Conservation (phyloP, 2,888 invertebrate genomes). For the Andricus quercusramuli region DNA sequence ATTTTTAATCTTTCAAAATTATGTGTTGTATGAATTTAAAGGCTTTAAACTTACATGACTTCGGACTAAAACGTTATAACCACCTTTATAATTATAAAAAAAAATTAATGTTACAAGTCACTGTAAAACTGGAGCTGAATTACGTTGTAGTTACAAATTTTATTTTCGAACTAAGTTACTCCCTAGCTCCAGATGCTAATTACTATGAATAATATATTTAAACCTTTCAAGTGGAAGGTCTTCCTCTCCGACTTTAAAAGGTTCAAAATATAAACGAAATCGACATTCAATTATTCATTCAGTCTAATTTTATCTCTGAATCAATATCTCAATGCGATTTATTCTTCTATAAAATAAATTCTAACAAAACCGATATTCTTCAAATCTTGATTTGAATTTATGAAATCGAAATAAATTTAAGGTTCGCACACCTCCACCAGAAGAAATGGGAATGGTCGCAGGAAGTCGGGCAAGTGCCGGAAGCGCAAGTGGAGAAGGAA, state of each 20-base stretch:
- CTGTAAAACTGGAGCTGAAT: not conserved
- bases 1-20: no score
- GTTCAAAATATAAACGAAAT: not conserved
- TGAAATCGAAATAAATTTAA: slow-evolving; percentile 47
- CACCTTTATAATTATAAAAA: no score
- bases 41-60: no score
- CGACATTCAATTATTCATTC: not conserved
- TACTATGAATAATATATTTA: not conserved
- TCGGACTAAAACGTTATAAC: no score
- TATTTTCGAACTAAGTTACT: not conserved
- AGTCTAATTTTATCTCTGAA: not conserved
- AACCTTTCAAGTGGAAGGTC: not conserved
- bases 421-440: slow-evolving; percentile 65
- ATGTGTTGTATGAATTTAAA: no score
- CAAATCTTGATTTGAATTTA: not conserved
- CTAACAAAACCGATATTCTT: not conserved
- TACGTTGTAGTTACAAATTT: not conserved
- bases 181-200: not conserved
- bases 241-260: not conserved
- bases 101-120: no score
- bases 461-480: slow-evolving; percentile 56
- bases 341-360: not conserved
- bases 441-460: slow-evolving; percentile 34
- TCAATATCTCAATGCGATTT: not conserved
- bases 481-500: slow-evolving; percentile 54